These are phyloP conservation scores for Alloplasta piceator DNA, from an alignment of 2,888 invertebrate genomes.

Conservation along the genomic window DNA sequence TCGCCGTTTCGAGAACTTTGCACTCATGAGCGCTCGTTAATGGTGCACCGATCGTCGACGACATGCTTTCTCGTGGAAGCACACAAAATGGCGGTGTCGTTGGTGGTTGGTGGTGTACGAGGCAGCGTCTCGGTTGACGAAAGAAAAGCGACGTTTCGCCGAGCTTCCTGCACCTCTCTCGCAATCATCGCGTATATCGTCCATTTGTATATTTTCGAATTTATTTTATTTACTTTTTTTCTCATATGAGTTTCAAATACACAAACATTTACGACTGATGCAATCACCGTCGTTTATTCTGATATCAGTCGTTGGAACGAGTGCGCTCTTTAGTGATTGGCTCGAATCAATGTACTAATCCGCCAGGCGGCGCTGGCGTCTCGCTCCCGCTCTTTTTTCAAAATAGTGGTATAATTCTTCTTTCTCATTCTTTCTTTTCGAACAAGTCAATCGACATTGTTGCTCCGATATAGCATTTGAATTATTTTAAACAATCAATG, in stretches of 20 bases:
- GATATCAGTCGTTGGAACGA: constrained; percentile 36
- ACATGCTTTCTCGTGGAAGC: constrained; percentile 47
- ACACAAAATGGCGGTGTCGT: constrained; percentile 52
- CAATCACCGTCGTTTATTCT: constrained; percentile 21
- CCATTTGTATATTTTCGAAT: constrained; percentile 29
- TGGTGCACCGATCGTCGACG: constrained; percentile 52
- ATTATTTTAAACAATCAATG: constrained; percentile 27
- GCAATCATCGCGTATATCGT: constrained; percentile 50
- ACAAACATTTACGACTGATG: constrained; percentile 9
- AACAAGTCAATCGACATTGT: constrained; percentile 27
- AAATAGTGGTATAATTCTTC: constrained; percentile 19
- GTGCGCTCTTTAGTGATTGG: constrained; percentile 25
- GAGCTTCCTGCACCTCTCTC: constrained; percentile 73
- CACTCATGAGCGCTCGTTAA: background rate
- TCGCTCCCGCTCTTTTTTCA: constrained; percentile 22
- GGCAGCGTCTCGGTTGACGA: constrained; percentile 82
- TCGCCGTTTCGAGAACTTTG: background rate
- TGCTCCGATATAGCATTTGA: constrained; percentile 19
- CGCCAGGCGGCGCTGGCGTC: constrained; percentile 46
- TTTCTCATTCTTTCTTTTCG: constrained; percentile 13
- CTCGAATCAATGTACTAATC: constrained; percentile 45
- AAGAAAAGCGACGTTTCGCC: constrained; percentile 82
- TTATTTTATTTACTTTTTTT: background rate
- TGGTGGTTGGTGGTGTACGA: constrained; percentile 65
- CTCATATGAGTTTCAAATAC: background rate